A percentile compares a stretch with the other conserved stretches of the same genome.
These are phyloP conservation scores for Zaprionus bogoriensis DNA, from an alignment of 2,888 invertebrate species.

Conservation along the genomic window DNA sequence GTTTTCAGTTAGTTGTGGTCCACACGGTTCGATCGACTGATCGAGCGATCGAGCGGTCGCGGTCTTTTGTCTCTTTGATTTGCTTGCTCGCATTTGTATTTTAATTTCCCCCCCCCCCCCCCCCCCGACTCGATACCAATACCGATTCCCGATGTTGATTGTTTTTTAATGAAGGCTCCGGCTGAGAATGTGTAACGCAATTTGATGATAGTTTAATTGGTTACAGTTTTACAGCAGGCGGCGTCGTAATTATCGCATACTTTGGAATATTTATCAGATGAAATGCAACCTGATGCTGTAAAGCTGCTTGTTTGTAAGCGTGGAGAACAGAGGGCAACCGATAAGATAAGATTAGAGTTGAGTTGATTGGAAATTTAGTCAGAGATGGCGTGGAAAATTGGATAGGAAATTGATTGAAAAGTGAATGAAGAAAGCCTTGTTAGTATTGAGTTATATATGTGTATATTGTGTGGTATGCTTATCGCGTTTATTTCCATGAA, in stretches of 20 bases:
- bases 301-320: conserved; percentile 40
- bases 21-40: conserved; percentile 5
- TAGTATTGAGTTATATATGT: not conserved
- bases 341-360: conserved; percentile 13
- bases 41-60: no score
- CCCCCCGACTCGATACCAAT: not conserved
- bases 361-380: conserved; percentile 42
- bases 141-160: conserved; percentile 44
- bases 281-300: conserved; percentile 22
- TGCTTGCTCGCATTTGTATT: conserved; percentile 68
- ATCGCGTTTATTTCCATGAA: not conserved
- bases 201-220: conserved; percentile 74
- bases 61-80: conserved; percentile 63
- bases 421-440: not conserved
- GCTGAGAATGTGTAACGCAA: conserved; percentile 67
- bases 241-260: conserved; percentile 54
- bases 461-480: no score
- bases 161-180: conserved; percentile 68
- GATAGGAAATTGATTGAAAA: conserved; percentile 7
- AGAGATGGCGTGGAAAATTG: conserved; percentile 51
- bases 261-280: conserved; percentile 29
- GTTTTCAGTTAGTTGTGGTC: conserved; percentile 59
- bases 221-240: conserved; percentile 52
- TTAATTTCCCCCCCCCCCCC: conserved; percentile 23
- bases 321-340: conserved; percentile 7